These are phyloP conservation scores for Mythimna loreyi DNA, from an alignment of 2,888 invertebrate species.

Conservation along the genomic window DNA sequence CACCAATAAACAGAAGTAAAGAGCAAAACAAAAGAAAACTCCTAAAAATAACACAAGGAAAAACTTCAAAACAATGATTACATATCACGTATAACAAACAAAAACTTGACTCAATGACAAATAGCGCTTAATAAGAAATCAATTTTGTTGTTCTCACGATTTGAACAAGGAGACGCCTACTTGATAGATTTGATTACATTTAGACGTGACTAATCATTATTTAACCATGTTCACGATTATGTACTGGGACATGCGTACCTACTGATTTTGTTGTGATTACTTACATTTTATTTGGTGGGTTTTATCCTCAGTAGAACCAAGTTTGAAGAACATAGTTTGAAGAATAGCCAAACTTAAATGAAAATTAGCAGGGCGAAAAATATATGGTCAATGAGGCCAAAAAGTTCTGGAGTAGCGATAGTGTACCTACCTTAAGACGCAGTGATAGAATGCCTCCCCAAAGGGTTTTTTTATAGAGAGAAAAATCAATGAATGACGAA, in stretches of 20 bases:
- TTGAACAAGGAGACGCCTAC: slow-evolving; percentile 66
- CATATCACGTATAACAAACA: slow-evolving; percentile 47
- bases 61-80: slow-evolving; percentile 35
- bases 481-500: too few relatives aligned
- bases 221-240: slow-evolving; percentile 59
- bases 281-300: neutral
- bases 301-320: too few relatives aligned
- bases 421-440: too few relatives aligned
- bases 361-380: too few relatives aligned
- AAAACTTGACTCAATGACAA: slow-evolving; percentile 61
- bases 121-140: slow-evolving; percentile 71
- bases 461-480: too few relatives aligned
- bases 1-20: neutral
- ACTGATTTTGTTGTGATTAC: slow-evolving; percentile 50
- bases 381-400: too few relatives aligned
- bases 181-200: slow-evolving; percentile 53
- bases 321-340: too few relatives aligned
- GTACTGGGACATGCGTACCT: slow-evolving; percentile 37
- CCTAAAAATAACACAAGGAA: slow-evolving; percentile 21
- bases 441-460: too few relatives aligned
- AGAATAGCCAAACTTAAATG: too few relatives aligned
- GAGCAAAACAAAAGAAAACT: slow-evolving; percentile 17
- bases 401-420: too few relatives aligned
- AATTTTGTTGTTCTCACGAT: slow-evolving; percentile 73
- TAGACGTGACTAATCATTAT: slow-evolving; percentile 59